Percentiles rank a stretch among this genome's conserved stretches.
phyloP scores from a whole-genome alignment of 2,888 invertebrate species.

The Argyresthia albistria region DNA sequence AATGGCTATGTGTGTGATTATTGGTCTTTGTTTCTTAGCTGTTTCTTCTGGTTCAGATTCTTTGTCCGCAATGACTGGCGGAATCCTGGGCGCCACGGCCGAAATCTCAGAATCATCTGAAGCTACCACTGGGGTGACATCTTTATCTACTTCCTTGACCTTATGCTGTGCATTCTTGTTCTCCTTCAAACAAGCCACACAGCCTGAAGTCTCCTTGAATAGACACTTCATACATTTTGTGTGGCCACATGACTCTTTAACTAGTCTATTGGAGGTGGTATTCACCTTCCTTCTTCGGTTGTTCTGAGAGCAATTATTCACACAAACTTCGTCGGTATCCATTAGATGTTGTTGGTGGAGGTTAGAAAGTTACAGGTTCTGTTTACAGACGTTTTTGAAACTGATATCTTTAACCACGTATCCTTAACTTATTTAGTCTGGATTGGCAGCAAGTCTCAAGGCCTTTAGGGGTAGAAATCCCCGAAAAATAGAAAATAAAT shows the following conservation, averaged over 20 bases:
- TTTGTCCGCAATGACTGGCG: neutral
- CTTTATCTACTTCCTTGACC: neutral
- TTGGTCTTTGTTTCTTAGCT: constrained; percentile 44
- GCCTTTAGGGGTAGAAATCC: neutral
- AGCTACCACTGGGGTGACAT: neutral
- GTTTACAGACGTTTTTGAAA: neutral
- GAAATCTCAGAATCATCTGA: neutral
- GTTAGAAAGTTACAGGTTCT: neutral
- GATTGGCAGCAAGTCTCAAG: neutral
- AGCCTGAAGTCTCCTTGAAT: constrained; percentile 76
- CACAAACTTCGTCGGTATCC: constrained; percentile 65
- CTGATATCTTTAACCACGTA: neutral
- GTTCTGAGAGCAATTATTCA: constrained; percentile 65
- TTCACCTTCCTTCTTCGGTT: constrained; percentile 55
- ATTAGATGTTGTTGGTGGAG: constrained; percentile 20
- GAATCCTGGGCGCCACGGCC: neutral
- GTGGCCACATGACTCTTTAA: constrained; percentile 83
- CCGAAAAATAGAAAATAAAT: neutral
- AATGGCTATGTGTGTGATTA: constrained; percentile 48
- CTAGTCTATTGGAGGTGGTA: constrained; percentile 73
- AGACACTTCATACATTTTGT: constrained; percentile 82
- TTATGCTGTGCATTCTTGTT: constrained; percentile 15
- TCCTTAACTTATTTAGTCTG: neutral
- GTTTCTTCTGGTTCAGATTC: constrained; percentile 16
- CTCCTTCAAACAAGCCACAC: constrained; percentile 62